Evolutionary conservation across 2,888 invertebrate genomes (phyloP), one percentile per base, ranked within the genome.

Genomic region (Mesopsocus fuscifrons): DNA sequence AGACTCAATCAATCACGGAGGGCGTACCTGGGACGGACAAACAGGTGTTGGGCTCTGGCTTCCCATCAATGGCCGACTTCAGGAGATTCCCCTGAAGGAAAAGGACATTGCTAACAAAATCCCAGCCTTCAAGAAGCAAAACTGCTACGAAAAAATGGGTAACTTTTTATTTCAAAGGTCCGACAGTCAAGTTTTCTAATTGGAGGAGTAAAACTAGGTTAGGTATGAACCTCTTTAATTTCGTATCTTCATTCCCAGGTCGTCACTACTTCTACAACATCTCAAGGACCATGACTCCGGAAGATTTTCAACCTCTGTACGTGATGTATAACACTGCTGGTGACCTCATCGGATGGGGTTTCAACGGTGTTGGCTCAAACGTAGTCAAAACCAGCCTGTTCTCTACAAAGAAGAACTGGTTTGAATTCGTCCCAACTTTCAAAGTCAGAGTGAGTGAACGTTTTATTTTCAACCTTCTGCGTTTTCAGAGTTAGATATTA

Each of bases 111-210:
- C 55, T 48, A 59, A 56, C 41, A 63, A 60, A 13, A 49, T 53
- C 4, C 38, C 38, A 6, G 38, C 3, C 1, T 61, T 55, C 47
- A 60, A 57, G 50, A 61, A 59, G 46, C 62, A 62, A 49, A 62
- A 62, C 49, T 58, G 61, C 49, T 56, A 62, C 22, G 59, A 61
- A 17, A 61, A 61, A 41, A 62, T 62, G 62, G 62, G 62, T 26
- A 26, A 26, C 8, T 62, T 62, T 49, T 58, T 61, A 49, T 55
- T n/a, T n/a, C n/a, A n/a, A n/a, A n/a, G n/a, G n/a, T n/a, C n/a
- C n/a, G n/a, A n/a, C n/a, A n/a, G n/a, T n/a, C n/a, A n/a, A n/a
- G n/a, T n/a, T n/a, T n/a, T n/a, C n/a, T n/a, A n/a, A n/a, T n/a
- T n/a, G n/a, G n/a, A n/a, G n/a, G n/a, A n/a, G n/a, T n/a, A n/a